Conservation (phyloP, 1,140 invertebrate species). For the Centruroides sculpturatus region DNA sequence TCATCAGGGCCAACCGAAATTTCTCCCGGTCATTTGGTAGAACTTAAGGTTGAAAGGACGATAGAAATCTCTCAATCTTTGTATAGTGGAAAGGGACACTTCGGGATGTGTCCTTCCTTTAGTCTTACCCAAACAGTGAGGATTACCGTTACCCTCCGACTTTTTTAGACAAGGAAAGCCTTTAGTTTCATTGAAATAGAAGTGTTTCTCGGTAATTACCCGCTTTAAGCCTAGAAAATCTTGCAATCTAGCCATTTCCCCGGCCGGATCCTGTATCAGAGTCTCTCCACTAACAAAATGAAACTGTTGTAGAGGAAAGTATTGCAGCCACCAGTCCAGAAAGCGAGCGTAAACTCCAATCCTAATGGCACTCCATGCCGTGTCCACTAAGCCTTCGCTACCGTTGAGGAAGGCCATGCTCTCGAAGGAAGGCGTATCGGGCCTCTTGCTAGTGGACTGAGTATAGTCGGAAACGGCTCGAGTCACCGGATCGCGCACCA, state of each 20-base stretch:
- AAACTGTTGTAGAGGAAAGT: slow-evolving; percentile 67
- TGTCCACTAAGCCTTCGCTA: slow-evolving; percentile 49
- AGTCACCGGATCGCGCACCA: slow-evolving; percentile 82
- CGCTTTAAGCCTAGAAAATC: slow-evolving; percentile 70
- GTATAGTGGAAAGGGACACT: slow-evolving; percentile 52
- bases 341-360: slow-evolving; percentile 76
- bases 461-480: slow-evolving; percentile 85
- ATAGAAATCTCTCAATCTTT: slow-evolving; percentile 70
- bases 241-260: slow-evolving; percentile 66
- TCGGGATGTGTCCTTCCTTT: slow-evolving; percentile 80
- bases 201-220: slow-evolving; percentile 78
- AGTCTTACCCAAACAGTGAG: slow-evolving; percentile 81
- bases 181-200: slow-evolving; percentile 86
- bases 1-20: slow-evolving; percentile 61
- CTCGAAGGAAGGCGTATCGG: slow-evolving; percentile 58
- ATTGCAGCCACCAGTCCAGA: slow-evolving; percentile 65
- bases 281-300: slow-evolving; percentile 78
- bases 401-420: slow-evolving; percentile 56
- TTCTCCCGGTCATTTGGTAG: slow-evolving; percentile 71
- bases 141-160: slow-evolving; percentile 54
- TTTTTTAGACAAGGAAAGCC: slow-evolving; percentile 86
- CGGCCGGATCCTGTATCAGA: slow-evolving; percentile 69
- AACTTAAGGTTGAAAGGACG: slow-evolving; percentile 80
- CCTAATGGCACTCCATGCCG: slow-evolving; percentile 68
- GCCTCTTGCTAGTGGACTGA: slow-evolving; percentile 54